phyloP scores from a whole-genome alignment of 2,113 vertebrate species.

The Indicator indicator region DNA sequence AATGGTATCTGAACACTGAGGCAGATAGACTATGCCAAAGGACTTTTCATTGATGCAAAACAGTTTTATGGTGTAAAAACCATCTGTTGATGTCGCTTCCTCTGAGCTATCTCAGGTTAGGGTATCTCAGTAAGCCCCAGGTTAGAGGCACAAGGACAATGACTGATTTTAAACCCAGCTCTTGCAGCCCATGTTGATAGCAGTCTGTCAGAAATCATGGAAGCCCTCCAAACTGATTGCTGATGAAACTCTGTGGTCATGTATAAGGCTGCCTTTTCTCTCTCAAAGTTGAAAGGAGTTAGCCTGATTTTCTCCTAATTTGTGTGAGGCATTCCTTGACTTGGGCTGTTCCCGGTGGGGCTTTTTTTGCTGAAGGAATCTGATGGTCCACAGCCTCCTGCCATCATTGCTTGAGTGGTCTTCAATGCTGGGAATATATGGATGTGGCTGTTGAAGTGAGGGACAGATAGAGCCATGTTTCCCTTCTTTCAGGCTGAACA shows the following conservation, averaged over 20 bases:
- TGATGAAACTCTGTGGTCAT: neutral
- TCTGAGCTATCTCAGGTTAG: neutral
- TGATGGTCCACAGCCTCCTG: neutral
- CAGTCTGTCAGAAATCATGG: neutral
- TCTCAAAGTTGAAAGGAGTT: neutral
- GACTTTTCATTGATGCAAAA: neutral
- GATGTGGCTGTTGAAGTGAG: neutral
- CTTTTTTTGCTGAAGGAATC: neutral
- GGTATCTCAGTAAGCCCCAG: neutral
- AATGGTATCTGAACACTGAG: neutral
- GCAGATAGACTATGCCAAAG: neutral
- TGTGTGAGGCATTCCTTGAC: rapidly evolving
- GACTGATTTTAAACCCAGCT: neutral
- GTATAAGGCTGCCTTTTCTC: neutral
- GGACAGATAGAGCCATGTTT: rapidly evolving
- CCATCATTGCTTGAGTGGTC: neutral
- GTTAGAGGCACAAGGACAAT: neutral
- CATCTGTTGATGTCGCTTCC: neutral
- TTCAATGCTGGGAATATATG: neutral
- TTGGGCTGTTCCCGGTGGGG: neutral
- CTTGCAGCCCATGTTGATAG: neutral
- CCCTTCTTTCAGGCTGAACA: neutral
- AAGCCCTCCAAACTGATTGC: neutral
- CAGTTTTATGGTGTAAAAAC: neutral
- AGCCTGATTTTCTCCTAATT: neutral